These are phyloP conservation scores for Drosophila melanica DNA, from an alignment of 1,140 invertebrate species.

Conservation along the genomic window DNA sequence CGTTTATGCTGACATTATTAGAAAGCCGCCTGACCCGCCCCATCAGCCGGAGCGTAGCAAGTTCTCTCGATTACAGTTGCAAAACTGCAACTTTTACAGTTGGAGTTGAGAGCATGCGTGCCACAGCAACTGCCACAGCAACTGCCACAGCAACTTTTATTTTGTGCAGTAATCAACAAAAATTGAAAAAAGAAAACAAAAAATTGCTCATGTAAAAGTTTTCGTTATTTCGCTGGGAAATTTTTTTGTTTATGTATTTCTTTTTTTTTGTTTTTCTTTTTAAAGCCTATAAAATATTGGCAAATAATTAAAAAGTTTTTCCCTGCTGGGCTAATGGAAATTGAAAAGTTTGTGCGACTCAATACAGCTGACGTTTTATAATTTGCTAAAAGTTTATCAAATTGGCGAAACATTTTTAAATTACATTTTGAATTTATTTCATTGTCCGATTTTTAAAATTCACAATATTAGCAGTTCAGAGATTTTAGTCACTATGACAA, in stretches of 20 bases:
- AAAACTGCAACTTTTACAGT: slow-evolving; percentile 67
- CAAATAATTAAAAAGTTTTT: slow-evolving; percentile 81
- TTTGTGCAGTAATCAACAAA: slow-evolving; percentile 34
- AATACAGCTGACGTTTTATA: slow-evolving; percentile 59
- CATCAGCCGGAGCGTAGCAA: neutral
- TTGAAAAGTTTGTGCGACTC: slow-evolving; percentile 47
- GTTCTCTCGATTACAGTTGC: slow-evolving; percentile 39
- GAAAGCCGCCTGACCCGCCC: slow-evolving; percentile 26
- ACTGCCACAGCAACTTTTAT: slow-evolving; percentile 42
- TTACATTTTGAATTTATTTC: slow-evolving; percentile 6
- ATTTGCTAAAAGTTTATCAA: slow-evolving; percentile 42
- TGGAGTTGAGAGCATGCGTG: slow-evolving; percentile 68
- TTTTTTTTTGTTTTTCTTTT: neutral
- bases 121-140: slow-evolving; percentile 29
- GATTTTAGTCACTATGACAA: too few species aligned
- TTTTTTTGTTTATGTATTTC: slow-evolving; percentile 8
- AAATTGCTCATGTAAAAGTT: slow-evolving; percentile 36
- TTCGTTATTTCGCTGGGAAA: slow-evolving; percentile 40
- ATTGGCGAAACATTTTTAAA: slow-evolving; percentile 21
- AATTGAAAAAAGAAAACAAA: slow-evolving; percentile 43
- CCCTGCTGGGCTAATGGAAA: slow-evolving; percentile 67
- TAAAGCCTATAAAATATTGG: slow-evolving; percentile 59
- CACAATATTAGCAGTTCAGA: neutral
- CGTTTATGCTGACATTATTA: slow-evolving; percentile 80
- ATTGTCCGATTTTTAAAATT: neutral